These are phyloP conservation scores for Ornithoptera priamus DNA, from an alignment of 2,888 invertebrate species.

Conservation along the genomic window DNA sequence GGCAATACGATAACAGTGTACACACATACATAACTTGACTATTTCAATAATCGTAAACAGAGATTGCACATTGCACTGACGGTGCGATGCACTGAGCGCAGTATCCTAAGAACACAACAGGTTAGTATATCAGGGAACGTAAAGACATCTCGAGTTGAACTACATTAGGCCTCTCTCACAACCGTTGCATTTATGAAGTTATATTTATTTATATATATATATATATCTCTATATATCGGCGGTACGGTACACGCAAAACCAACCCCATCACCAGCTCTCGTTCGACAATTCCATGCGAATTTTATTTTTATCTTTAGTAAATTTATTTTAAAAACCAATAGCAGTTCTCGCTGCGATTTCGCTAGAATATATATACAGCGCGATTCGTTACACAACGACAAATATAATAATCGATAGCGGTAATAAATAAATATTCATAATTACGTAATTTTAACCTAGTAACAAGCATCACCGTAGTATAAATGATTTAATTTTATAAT, in stretches of 20 bases:
- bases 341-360: slow-evolving; percentile 43
- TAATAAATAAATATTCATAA: slow-evolving; percentile 29
- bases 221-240: slow-evolving; percentile 17
- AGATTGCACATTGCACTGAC: slow-evolving; percentile 45
- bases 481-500: slow-evolving; percentile 41
- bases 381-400: slow-evolving; percentile 42
- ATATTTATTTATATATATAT: slow-evolving; percentile 25
- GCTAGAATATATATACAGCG: slow-evolving; percentile 44
- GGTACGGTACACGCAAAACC: slow-evolving; percentile 25
- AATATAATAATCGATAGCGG: slow-evolving; percentile 23
- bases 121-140: slow-evolving; percentile 61
- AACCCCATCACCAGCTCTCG: slow-evolving; percentile 12
- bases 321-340: slow-evolving; percentile 35
- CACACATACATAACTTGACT: slow-evolving; percentile 54
- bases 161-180: slow-evolving; percentile 78
- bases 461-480: slow-evolving; percentile 41
- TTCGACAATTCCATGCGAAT: slow-evolving; percentile 25
- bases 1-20: slow-evolving; percentile 62
- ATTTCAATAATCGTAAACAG: slow-evolving; percentile 40
- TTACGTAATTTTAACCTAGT: slow-evolving; percentile 24
- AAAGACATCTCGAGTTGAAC: slow-evolving; percentile 56
- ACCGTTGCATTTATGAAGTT: slow-evolving; percentile 56
- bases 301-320: slow-evolving; percentile 20
- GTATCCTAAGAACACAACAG: slow-evolving; percentile 74
- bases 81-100: slow-evolving; percentile 48